Conservation (phyloP, 2,113 vertebrate genomes). For the Burhinus bistriatus region DNA sequence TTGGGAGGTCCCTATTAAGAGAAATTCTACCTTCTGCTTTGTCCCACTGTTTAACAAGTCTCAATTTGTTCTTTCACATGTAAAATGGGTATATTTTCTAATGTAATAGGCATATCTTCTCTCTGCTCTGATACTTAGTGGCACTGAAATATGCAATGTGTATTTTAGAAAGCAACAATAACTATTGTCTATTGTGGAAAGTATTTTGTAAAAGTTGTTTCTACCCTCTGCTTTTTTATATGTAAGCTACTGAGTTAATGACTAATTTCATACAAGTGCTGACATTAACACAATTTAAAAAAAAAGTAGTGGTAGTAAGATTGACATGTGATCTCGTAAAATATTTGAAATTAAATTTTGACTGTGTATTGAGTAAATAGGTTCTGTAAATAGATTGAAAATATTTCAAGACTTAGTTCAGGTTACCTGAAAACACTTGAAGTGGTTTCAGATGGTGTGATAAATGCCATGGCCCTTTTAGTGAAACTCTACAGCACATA, state of each 20-base stretch:
- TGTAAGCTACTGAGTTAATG: background rate
- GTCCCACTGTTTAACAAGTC: background rate
- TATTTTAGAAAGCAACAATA: background rate
- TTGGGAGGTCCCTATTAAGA: background rate
- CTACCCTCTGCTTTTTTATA: background rate
- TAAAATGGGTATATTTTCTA: background rate
- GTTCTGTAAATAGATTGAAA: background rate
- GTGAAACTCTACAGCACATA: background rate
- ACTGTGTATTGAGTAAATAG: background rate
- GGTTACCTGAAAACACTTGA: background rate
- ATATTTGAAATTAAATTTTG: background rate
- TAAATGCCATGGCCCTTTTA: background rate
- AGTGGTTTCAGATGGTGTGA: background rate
- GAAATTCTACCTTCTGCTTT: background rate
- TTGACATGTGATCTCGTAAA: background rate
- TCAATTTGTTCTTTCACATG: background rate
- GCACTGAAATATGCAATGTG: background rate
- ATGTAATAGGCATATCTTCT: rapidly evolving
- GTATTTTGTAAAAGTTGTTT: background rate
- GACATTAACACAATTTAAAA: background rate
- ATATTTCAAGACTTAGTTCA: background rate
- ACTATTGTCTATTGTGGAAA: background rate
- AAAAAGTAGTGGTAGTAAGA: background rate
- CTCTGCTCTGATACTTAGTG: background rate
- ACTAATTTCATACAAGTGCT: background rate